These are phyloP conservation scores for Lagodon rhomboides DNA, from an alignment of 2,797 vertebrate species.

Conservation along the genomic window DNA sequence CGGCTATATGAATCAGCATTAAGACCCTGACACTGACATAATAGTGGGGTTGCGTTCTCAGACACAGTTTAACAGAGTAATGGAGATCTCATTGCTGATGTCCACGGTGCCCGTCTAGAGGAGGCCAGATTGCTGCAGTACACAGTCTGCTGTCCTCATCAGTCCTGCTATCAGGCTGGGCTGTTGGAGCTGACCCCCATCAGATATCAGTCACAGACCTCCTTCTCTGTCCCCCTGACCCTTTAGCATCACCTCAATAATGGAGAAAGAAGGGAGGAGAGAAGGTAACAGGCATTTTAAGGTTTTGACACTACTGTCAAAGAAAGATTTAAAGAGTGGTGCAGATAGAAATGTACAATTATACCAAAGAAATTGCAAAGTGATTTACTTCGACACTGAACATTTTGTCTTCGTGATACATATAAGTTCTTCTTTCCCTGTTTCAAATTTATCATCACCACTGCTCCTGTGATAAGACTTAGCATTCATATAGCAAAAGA, in stretches of 20 bases:
- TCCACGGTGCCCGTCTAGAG: constrained; percentile 69
- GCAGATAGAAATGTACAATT: constrained; percentile 10
- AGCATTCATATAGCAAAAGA: constrained; percentile 12
- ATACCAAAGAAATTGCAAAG: constrained; percentile 23
- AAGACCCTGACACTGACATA: constrained; percentile 84
- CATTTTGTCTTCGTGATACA: too few species aligned
- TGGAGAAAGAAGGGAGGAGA: constrained; percentile 2
- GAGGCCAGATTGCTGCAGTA: constrained; percentile 63
- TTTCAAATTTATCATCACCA: constrained; percentile 9
- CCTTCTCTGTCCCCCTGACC: constrained; percentile 43
- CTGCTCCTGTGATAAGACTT: constrained; percentile 1
- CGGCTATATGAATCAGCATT: constrained; percentile 83
- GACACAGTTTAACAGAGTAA: constrained; percentile 84
- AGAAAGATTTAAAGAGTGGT: constrained; percentile 11
- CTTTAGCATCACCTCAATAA: constrained; percentile 43
- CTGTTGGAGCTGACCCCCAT: constrained; percentile 60
- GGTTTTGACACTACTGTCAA: neutral
- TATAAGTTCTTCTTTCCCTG: neutral
- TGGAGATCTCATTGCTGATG: constrained; percentile 85
- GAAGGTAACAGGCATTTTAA: constrained; percentile 1
- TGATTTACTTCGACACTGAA: neutral
- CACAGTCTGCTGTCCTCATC: constrained; percentile 75
- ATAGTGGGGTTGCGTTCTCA: constrained; percentile 78
- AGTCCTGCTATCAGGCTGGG: constrained; percentile 61
- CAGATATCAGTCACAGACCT: constrained; percentile 44